Base-by-base conservation (phyloP, 2,797 vertebrate genomes). In the Lophius americanus region DNA sequence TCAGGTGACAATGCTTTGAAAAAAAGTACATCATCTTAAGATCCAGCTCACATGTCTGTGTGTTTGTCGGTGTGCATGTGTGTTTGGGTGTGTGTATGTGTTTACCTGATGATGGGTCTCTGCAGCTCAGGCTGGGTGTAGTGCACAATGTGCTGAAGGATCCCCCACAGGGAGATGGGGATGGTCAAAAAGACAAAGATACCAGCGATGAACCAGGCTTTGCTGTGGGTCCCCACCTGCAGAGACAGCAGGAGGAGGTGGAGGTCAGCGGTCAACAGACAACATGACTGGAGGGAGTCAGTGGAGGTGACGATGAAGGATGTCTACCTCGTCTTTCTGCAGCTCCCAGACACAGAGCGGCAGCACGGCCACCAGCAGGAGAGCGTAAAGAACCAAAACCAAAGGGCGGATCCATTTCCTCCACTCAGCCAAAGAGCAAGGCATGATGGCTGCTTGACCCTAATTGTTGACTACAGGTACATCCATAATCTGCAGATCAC, bases 91-190 rank as follows among this genome's bases (percentile, higher is more conserved):
- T 36, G 50, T 64, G 68, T 36, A 7, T 43, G 38, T 39, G 36
- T 65, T 5, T 48, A 97, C 96, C 96, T 96, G 93, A 98, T 98
- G 66, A 98, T 98, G 3, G 96, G 97, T 63, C 96, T 97, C 89
- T 98, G 97, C 54, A 98, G 89, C 76, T 98, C 96, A 1, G 97
- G 97, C 76, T 98, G 97, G 51, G 97, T 98, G 79, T 96, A 98
- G 90, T 98, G 95, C 36, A 98, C 96, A 48, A 98, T 91, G 76
- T 98, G 97, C 73, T 98, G 97, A 6, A 98, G 88, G 76, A 98
- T 98, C 2, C 94, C 97, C 96, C 96, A 98, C 13, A 98, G 92
- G 0, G 96, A 98, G 53, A 98, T 92, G 0, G 96, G 97, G 79
- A 98, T 94, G 2, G 97, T 98, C 89, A 98, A 93, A 3, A 98